Percentiles rank a stretch among this genome's conserved stretches.
Conservation (phyloP, 2,888 invertebrate genomes). For the Idaea straminata region DNA sequence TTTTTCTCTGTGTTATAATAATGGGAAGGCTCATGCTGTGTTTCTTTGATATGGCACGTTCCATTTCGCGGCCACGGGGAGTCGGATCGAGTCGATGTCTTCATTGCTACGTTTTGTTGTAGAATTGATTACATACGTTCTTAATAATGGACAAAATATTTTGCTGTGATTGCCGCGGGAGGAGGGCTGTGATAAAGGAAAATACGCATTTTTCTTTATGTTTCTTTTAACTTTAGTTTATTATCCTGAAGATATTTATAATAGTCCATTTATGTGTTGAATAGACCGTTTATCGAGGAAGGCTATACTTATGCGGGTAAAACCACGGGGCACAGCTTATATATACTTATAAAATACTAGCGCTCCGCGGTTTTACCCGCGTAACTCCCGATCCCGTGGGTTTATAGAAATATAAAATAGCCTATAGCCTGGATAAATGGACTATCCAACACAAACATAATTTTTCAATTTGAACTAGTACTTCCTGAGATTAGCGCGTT, state of each 20-base stretch:
- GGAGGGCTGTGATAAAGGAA: background rate
- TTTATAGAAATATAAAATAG: no score
- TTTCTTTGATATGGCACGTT: slow-evolving; percentile 51
- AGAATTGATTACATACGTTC: slow-evolving; percentile 33
- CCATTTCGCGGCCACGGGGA: slow-evolving; percentile 55
- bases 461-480: no score
- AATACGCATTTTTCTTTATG: background rate
- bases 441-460: no score
- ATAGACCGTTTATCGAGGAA: no score
- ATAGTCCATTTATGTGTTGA: no score
- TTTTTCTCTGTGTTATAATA: slow-evolving; percentile 45
- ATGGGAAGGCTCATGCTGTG: slow-evolving; percentile 53
- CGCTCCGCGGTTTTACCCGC: no score
- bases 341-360: no score
- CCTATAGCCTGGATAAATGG: no score
- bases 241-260: background rate
- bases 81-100: slow-evolving; percentile 52
- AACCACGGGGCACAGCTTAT: no score
- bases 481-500: no score
- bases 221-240: background rate
- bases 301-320: no score
- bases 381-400: no score
- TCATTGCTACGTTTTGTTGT: slow-evolving; percentile 46
- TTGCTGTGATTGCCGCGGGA: slow-evolving; percentile 1
- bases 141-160: slow-evolving; percentile 18